These are phyloP conservation scores for Ariopsis seemanni DNA, from an alignment of 2,113 vertebrate species.

Conservation along the genomic window DNA sequence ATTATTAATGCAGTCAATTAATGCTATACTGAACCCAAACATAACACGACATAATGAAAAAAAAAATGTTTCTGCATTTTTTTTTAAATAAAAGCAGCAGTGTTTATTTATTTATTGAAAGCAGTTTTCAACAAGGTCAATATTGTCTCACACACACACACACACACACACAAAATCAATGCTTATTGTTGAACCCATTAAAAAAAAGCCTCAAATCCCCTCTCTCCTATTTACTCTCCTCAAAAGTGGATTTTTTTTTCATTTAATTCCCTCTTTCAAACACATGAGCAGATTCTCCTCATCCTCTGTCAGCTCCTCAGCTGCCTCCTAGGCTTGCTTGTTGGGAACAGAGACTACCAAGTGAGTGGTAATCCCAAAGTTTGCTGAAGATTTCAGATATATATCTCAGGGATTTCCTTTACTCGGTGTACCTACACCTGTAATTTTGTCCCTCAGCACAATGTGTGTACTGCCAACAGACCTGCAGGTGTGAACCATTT, in stretches of 20 bases:
- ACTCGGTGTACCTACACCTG: constrained; percentile 44
- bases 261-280: constrained; percentile 90
- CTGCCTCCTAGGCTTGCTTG: constrained; percentile 72
- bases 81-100: too few relatives aligned
- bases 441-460: constrained; percentile 43
- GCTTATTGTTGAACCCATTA: constrained; percentile 19
- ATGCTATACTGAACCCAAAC: too few relatives aligned
- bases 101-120: neutral
- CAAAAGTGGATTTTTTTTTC: constrained; percentile 81
- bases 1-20: too few relatives aligned
- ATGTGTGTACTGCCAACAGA: constrained; percentile 34
- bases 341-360: constrained; percentile 86
- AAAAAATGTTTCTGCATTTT: too few relatives aligned
- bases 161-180: constrained; percentile 26
- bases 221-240: constrained; percentile 45
- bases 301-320: constrained; percentile 70
- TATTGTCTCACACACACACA: neutral
- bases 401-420: constrained; percentile 68
- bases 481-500: constrained; percentile 41
- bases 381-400: constrained; percentile 72
- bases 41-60: too few relatives aligned
- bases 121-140: too few relatives aligned
- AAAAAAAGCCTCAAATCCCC: constrained; percentile 64
- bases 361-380: constrained; percentile 87
- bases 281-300: constrained; percentile 91